Percentiles rank a stretch among this genome's conserved stretches.
Conservation (phyloP, 2,113 vertebrate genomes). For the Lophius piscatorius region DNA sequence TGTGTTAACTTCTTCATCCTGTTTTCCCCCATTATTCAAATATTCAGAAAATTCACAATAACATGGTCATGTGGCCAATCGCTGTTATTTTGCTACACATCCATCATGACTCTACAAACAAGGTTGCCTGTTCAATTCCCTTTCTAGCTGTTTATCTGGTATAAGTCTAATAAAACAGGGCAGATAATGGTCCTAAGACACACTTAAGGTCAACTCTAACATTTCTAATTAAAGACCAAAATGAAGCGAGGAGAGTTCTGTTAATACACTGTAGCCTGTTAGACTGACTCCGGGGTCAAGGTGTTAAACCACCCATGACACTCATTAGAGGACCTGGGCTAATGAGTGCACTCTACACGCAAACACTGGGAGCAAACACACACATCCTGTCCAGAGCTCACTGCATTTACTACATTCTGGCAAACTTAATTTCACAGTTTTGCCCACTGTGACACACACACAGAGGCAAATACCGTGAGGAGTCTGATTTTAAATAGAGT, state of each 20-base stretch:
- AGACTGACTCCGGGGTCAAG: constrained; percentile 51
- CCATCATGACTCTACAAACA: constrained; percentile 51
- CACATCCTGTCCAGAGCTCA: constrained; percentile 42
- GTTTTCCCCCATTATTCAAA: constrained; percentile 53
- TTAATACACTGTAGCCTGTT: constrained; percentile 48
- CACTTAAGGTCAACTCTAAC: constrained; percentile 58
- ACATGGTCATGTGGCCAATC: constrained; percentile 27
- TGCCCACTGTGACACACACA: constrained; percentile 58
- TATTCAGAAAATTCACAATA: constrained; percentile 19
- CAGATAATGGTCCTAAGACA: constrained; percentile 39
- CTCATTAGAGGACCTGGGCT: constrained; percentile 70
- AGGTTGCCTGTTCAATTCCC: constrained; percentile 62
- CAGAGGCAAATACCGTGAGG: constrained; percentile 33
- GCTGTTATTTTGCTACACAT: constrained; percentile 53
- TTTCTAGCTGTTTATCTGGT: constrained; percentile 52
- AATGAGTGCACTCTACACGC: constrained; percentile 68
- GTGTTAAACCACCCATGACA: constrained; percentile 74
- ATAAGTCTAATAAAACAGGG: constrained; percentile 32
- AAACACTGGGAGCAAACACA: constrained; percentile 38
- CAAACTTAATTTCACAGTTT: constrained; percentile 71
- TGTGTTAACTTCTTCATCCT: constrained; percentile 64
- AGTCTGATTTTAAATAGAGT: constrained; percentile 63
- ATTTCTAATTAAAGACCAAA: constrained; percentile 73
- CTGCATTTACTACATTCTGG: constrained; percentile 65
- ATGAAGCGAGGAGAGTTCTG: constrained; percentile 34